These are phyloP conservation scores for Euplexia lucipara DNA, from an alignment of 2,888 invertebrate species.

Conservation along the genomic window DNA sequence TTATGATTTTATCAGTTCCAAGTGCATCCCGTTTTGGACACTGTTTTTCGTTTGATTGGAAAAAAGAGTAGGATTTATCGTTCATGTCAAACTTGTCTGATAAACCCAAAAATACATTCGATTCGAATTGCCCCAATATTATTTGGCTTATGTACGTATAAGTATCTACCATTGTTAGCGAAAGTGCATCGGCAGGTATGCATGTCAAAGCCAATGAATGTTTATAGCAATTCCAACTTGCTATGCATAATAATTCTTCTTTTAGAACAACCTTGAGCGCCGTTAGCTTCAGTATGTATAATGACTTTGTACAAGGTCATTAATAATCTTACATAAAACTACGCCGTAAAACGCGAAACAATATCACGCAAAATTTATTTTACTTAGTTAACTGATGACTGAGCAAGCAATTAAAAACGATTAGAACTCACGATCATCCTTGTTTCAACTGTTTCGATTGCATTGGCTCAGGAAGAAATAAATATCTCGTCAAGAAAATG, in stretches of 20 bases:
- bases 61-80: neutral
- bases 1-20: conserved; percentile 9
- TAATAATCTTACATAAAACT: conserved; percentile 65
- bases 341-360: conserved; percentile 49
- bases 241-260: conserved; percentile 70
- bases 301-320: conserved; percentile 85
- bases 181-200: conserved; percentile 57
- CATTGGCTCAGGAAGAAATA: conserved; percentile 10
- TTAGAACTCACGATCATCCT: conserved; percentile 21
- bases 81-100: conserved; percentile 3
- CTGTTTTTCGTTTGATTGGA: conserved; percentile 2
- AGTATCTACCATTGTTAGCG: conserved; percentile 41
- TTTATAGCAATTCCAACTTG: conserved; percentile 62
- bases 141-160: conserved; percentile 19
- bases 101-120: conserved; percentile 12
- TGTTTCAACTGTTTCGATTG: conserved; percentile 20
- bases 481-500: conserved; percentile 33
- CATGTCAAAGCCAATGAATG: conserved; percentile 60
- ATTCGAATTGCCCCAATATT: neutral
- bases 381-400: conserved; percentile 28
- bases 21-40: neutral
- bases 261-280: conserved; percentile 79
- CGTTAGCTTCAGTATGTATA: conserved; percentile 73
- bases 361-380: conserved; percentile 49
- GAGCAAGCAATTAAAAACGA: conserved; percentile 29